Conservation (phyloP, 2,888 invertebrate species). For the Sphaerophoria taeniata region DNA sequence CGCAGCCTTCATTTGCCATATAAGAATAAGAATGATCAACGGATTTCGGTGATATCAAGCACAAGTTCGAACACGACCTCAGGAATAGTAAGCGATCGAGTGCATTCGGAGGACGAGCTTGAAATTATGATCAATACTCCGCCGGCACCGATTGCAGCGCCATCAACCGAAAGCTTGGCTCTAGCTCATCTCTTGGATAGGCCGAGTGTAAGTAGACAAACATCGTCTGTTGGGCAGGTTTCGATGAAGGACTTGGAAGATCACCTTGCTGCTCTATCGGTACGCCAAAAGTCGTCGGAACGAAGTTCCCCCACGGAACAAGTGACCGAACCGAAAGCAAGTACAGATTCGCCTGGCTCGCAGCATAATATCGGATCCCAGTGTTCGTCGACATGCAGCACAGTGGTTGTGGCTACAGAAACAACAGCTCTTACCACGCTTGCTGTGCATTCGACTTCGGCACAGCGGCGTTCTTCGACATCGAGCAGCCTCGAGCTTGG, state of each 20-base stretch:
- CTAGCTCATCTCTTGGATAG: slow-evolving; percentile 89
- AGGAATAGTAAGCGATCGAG: slow-evolving; percentile 97
- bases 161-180: slow-evolving; percentile 93
- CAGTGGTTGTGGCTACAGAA: slow-evolving; percentile 89
- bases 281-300: slow-evolving; percentile 77
- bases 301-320: slow-evolving; percentile 75
- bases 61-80: slow-evolving; percentile 98
- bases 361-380: slow-evolving; percentile 89
- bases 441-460: slow-evolving; percentile 80
- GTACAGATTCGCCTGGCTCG: slow-evolving; percentile 83
- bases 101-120: slow-evolving; percentile 96
- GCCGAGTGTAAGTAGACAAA: slow-evolving; percentile 84
- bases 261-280: slow-evolving; percentile 83
- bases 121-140: slow-evolving; percentile 93
- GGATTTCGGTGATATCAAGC: slow-evolving; percentile 95
- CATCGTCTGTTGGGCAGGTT: slow-evolving; percentile 84
- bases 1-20: slow-evolving; percentile 86
- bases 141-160: slow-evolving; percentile 89
- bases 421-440: slow-evolving; percentile 79
- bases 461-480: slow-evolving; percentile 87
- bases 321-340: slow-evolving; percentile 69
- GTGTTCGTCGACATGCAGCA: slow-evolving; percentile 94
- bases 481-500: slow-evolving; percentile 92
- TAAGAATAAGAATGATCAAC: slow-evolving; percentile 89
- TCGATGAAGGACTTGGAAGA: slow-evolving; percentile 82